Base-by-base conservation (phyloP, 2,888 invertebrate genomes). In the Hetaerina titia region DNA sequence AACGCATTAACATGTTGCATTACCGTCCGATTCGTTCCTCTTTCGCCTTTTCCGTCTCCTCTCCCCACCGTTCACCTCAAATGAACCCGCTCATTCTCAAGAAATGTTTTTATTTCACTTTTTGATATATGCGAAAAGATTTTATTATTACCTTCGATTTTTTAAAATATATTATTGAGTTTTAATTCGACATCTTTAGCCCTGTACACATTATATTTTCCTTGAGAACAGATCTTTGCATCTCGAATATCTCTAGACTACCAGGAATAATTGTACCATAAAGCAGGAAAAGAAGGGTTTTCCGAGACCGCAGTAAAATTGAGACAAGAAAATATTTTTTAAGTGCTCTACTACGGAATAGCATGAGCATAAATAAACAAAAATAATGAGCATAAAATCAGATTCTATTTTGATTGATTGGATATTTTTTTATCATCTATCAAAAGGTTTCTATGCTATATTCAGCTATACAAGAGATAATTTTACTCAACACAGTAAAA, bases 1-100 rank as follows among this genome's bases (percentile, higher is more conserved):
- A 56, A 56, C 92, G 92, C 56, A 69, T 92, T 69, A 92, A 92
- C 92, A 92, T 92, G 92, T 92, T 92, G 92, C 92, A 92, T 92
- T 92, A 92, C 92, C 92, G 90, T 64, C 90, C 31, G 64, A 17
- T 19, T 90, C 69, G 92, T 69, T 74, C 92, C 69, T 64, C 22
- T 64, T n/a, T 64, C 64, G 63, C 92, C 92, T 63, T 57, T 69
- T 15, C 56, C 13, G 22, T 8, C 13, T 57, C 8, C 22, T 31
- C 64, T 69, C n/a, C 31, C 81, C 81, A 5, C 8, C 25, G 31
- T 11, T 81, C 31, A 81, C 81, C 81, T 81, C 81, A 31, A 81
- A 81, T 31, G 81, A 31, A 81, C 31, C 31, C 81, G 31, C 81
- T 13, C 13, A 31, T 31, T 31, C 81, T 81, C 31, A 15, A 81